Evolutionary conservation across 1,140 invertebrate genomes (phyloP), one percentile per base, ranked within the genome.

Genomic region (Linepithema humile): DNA sequence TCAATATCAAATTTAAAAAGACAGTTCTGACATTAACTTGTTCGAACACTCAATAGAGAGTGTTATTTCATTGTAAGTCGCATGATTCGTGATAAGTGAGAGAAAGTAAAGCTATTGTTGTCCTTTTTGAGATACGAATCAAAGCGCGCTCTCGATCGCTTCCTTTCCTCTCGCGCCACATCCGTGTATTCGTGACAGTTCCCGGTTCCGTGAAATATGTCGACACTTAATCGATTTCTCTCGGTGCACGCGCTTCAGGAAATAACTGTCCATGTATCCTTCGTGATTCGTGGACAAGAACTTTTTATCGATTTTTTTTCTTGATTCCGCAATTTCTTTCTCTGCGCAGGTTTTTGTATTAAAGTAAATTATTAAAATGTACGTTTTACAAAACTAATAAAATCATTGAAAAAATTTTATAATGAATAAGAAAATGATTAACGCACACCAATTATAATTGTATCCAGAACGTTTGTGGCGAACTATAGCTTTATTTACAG

Each of bases 161-260:
- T 55, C 32, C 62, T 78, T 20, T 59, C 38, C 45, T 70, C 43
- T 70, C 55, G 40, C 55, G 72, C 62, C 55, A 29, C 55, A 73
- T 48, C 78, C 80, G 69, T 32, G 32, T 29, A 60, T 70, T 69
- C 65, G 78, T 60, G 84, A 85, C 78, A 65, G 84, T 85, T 74
- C 67, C 67, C 69, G 69, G 83, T 83, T 73, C 60, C 84, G 60
- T 85, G 80, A 85, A 85, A 85, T 84, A 84, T 85, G 84, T 77
- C 70, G 62, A 73, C 82, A 65, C 67, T 64, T 85, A 85, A 85
- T 85, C 82, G 70, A 72, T 74, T 20, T 65, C 69, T 67, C 43
- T 6, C 59, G 48, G 50, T 15, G 20, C 48, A 17, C 40, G 29
- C 67, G 20, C 65, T 45, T 20, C 53, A 57, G 64, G 77, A 83